Evolutionary conservation across 2,113 vertebrate genomes (phyloP).

Genomic region (Ptilorrhoa leucosticta): DNA sequence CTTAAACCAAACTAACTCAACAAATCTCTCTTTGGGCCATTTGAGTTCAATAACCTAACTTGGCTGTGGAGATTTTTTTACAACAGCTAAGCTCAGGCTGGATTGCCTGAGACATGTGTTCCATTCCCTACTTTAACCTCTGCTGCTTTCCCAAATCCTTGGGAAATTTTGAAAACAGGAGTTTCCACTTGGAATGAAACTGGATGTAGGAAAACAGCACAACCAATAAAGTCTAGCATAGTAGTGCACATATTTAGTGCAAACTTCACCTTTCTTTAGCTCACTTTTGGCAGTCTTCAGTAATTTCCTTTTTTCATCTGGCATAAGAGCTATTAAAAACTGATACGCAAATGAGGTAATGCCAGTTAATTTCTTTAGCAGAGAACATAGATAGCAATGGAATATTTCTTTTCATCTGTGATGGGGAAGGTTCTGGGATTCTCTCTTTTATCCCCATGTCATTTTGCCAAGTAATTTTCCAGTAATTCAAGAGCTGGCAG

Average conservation of each 20-base stretch:
- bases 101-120: background rate
- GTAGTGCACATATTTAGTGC: background rate
- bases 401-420: conserved; percentile 6
- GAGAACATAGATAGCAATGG: background rate
- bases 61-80: background rate
- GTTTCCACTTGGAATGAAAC: background rate
- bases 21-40: background rate
- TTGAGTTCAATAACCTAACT: background rate
- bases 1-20: background rate
- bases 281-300: background rate
- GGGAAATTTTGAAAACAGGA: background rate
- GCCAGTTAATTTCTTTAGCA: background rate
- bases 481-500: conserved; percentile 11
- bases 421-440: background rate
- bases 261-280: background rate
- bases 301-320: background rate
- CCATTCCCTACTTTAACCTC: background rate
- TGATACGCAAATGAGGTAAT: background rate
- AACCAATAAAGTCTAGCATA: background rate
- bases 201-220: background rate
- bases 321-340: background rate
- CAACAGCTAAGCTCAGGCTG: background rate
- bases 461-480: conserved; percentile 29
- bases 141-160: background rate
- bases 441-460: background rate